Conservation (phyloP, 2,888 invertebrate species). For the Digitonthophagus gazella region DNA sequence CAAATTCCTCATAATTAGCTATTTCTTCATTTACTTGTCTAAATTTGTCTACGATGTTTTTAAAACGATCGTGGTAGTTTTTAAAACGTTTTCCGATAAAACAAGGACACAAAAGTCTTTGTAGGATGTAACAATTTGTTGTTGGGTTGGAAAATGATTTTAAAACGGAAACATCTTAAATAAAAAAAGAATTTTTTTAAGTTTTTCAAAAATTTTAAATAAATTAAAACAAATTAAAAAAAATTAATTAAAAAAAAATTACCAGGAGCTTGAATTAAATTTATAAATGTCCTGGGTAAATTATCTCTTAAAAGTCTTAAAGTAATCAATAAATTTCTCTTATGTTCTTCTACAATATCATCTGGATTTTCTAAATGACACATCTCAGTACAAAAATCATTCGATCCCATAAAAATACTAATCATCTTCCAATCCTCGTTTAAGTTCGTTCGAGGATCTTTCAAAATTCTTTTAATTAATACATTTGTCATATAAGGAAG, state of each 20-base stretch:
- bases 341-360: slow-evolving; percentile 51
- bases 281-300: slow-evolving; percentile 61
- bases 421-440: slow-evolving; percentile 63
- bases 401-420: slow-evolving; percentile 59
- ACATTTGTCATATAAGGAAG: slow-evolving; percentile 58
- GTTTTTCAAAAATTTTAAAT: too few species aligned
- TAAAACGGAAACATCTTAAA: slow-evolving; percentile 50
- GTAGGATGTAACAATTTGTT: slow-evolving; percentile 48
- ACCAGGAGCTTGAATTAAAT: slow-evolving; percentile 59
- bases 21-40: slow-evolving; percentile 55
- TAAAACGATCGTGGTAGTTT: slow-evolving; percentile 44
- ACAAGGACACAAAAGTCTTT: slow-evolving; percentile 59
- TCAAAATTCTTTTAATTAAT: slow-evolving; percentile 55
- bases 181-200: too few species aligned
- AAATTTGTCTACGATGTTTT: slow-evolving; percentile 56
- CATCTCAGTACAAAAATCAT: slow-evolving; percentile 61
- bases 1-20: slow-evolving; percentile 51
- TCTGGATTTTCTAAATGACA: slow-evolving; percentile 53
- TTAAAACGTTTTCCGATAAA: slow-evolving; percentile 50
- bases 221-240: too few species aligned
- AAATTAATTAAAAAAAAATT: too few species aligned
- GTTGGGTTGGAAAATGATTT: slow-evolving; percentile 48
- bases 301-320: slow-evolving; percentile 57
- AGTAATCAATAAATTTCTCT: slow-evolving; percentile 51
- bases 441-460: slow-evolving; percentile 56